Base-by-base conservation (phyloP, 2,113 vertebrate genomes). In the Poecile atricapillus region DNA sequence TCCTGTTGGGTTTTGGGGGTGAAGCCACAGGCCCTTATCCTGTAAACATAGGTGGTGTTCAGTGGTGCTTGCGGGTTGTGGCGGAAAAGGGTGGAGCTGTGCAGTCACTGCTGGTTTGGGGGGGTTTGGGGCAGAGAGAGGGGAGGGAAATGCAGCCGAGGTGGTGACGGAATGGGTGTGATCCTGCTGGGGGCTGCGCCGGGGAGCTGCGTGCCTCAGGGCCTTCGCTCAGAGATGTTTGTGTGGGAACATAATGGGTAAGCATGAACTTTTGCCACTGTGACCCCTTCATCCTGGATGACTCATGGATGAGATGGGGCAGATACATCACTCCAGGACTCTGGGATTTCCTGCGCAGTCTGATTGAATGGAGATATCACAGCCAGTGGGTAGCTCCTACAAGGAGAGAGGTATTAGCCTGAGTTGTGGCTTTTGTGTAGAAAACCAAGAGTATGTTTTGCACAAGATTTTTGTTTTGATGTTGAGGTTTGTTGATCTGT, bases 281-380 rank as follows among this genome's bases (percentile, higher is more conserved):
- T 92, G 93, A 95, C 87, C 89, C 44, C 69, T 91, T 85, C 87
- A 94, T 96, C 94, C 95, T 93, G 94, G 20, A 86, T 97, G 96
- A 96, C 69, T 97, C 95, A 92, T 0, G 3, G 87, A 53, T 49
- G 74, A 94, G 80, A 91, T 64, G 69, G 87, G 83, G 91, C 87
- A 93, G 87, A 68, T 63, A 79, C 39, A 12, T 94, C 87, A 73
- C 89, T 76, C 62, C 53, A 93, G 77, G 35, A 69, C 41, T 68
- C 44, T 43, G 69, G 80, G 93, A 95, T 82, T 96, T 96, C 93
- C 94, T 96, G 95, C 69, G 41, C 41, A 24, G 25, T 53, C 65
- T 0, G 0, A 71, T 10, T 1, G 0, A n/a, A 46, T 53, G 46
- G 67, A 62, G 60, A 52, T 43, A 75, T 4, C 19, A 24, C 52